A percentile compares a stretch with the other conserved stretches of the same genome.
Evolutionary conservation across 2,888 invertebrate species (phyloP).

Genomic region (Oscheius sp.): DNA sequence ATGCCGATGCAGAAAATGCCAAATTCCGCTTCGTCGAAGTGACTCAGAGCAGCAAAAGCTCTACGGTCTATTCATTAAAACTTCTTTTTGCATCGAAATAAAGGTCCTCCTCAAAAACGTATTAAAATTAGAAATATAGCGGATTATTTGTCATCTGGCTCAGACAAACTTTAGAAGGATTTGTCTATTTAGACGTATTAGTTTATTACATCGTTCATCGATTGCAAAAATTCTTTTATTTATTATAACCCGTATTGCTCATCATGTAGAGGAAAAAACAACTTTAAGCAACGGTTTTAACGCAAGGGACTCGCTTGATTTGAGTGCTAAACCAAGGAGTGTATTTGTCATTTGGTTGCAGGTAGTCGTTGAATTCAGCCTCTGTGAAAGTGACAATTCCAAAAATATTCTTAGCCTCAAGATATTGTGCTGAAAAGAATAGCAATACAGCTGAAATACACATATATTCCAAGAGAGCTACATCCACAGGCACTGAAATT

Average conservation of each 20-base stretch:
- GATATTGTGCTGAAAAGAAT: neutral
- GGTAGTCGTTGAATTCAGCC: neutral
- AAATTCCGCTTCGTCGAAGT: neutral
- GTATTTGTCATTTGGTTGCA: neutral
- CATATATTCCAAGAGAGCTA: slow-evolving; percentile 2
- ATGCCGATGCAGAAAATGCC: slow-evolving; percentile 17
- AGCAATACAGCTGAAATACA: neutral
- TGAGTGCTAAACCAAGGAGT: neutral
- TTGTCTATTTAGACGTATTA: no score
- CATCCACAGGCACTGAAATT: neutral
- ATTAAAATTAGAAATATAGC: no score
- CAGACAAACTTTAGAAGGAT: no score
- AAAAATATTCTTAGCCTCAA: neutral
- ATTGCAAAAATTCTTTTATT: no score
- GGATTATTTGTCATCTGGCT: no score
- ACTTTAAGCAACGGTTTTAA: neutral
- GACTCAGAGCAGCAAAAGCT: neutral
- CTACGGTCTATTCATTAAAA: no score
- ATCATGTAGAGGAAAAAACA: no score
- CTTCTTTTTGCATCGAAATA: no score
- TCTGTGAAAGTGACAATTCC: neutral
- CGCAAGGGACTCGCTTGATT: neutral
- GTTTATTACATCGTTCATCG: no score
- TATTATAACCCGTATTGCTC: no score
- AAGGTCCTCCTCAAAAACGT: no score